These are phyloP conservation scores for Tenthredo distinguenda DNA, from an alignment of 2,888 invertebrate genomes.

Conservation along the genomic window DNA sequence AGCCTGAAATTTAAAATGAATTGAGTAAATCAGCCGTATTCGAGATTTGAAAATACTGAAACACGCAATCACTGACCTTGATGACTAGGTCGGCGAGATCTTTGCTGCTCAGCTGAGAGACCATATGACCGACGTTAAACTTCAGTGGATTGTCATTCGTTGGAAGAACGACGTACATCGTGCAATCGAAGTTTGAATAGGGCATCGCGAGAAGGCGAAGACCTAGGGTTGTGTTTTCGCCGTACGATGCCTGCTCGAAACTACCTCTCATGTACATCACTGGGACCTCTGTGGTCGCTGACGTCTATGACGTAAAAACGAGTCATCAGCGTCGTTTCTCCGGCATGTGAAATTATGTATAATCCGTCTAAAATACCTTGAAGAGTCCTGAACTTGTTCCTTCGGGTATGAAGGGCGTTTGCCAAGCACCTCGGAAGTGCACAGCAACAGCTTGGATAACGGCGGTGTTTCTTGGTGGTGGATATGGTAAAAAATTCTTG, in stretches of 20 bases:
- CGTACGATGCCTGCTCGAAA: conserved; percentile 72
- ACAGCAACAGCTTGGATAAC: conserved; percentile 77
- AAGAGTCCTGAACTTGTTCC: conserved; percentile 72
- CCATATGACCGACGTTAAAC: conserved; percentile 70
- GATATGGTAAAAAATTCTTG: conserved; percentile 69
- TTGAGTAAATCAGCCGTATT: not conserved
- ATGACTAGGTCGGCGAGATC: conserved; percentile 66
- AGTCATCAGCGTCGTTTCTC: not conserved
- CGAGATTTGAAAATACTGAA: not conserved
- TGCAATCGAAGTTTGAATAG: conserved; percentile 76
- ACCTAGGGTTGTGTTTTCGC: conserved; percentile 69
- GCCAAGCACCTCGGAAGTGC: conserved; percentile 78
- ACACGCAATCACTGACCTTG: conserved; percentile 55
- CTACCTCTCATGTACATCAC: conserved; percentile 71
- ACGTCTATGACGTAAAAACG: conserved; percentile 5
- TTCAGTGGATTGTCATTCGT: conserved; percentile 65
- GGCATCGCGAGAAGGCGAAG: conserved; percentile 77
- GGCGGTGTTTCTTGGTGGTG: conserved; percentile 70
- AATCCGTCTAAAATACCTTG: conserved; percentile 56
- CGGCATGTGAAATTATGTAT: not conserved
- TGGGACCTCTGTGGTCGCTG: conserved; percentile 60
- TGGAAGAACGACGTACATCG: conserved; percentile 79
- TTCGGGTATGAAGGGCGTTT: conserved; percentile 75
- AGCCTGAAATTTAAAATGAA: conserved; percentile 40
- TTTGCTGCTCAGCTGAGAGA: conserved; percentile 61